These are phyloP conservation scores for Sigmodon hispidus DNA, from an alignment of 2,113 vertebrate genomes.

Conservation along the genomic window DNA sequence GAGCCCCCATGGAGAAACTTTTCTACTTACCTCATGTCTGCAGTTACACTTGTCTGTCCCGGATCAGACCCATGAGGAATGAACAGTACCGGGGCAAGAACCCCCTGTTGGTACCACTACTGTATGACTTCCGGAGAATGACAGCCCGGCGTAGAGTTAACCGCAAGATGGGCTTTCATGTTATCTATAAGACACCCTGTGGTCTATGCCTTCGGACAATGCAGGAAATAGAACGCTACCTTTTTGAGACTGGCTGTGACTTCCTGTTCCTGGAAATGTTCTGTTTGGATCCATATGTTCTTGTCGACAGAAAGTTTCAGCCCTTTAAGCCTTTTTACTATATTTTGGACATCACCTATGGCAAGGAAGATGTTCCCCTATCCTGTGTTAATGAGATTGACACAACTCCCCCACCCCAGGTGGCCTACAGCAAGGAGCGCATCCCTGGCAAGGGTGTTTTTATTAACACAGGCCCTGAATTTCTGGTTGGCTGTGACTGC, in stretches of 20 bases:
- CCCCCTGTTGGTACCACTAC: slow-evolving; percentile 94
- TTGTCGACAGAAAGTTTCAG: slow-evolving; percentile 96
- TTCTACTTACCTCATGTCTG: slow-evolving; percentile 95
- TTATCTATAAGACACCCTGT: slow-evolving; percentile 97
- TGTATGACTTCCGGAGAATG: slow-evolving; percentile 97
- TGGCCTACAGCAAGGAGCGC: slow-evolving; percentile 97
- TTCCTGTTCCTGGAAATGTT: slow-evolving; percentile 99
- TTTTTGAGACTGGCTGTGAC: slow-evolving; percentile 94
- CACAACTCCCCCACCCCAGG: slow-evolving; percentile 91
- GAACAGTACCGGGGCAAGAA: slow-evolving; percentile 93
- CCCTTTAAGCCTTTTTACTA: slow-evolving; percentile 96
- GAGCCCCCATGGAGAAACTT: slow-evolving; percentile 94
- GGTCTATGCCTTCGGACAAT: slow-evolving; percentile 96
- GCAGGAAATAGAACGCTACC: slow-evolving; percentile 96
- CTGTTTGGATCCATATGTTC: slow-evolving; percentile 97
- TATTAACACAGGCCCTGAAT: slow-evolving; percentile 95
- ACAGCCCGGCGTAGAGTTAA: slow-evolving; percentile 94
- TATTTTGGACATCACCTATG: slow-evolving; percentile 94
- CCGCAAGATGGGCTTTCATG: slow-evolving; percentile 98
- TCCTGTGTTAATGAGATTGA: slow-evolving; percentile 99
- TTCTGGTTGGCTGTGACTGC: slow-evolving; percentile 97
- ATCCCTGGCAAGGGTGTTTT: slow-evolving; percentile 96
- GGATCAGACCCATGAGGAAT: slow-evolving; percentile 85
- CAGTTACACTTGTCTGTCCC: slow-evolving; percentile 91
- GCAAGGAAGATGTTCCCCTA: slow-evolving; percentile 94